A percentile compares a stretch with the other conserved stretches of the same genome.
Conservation (phyloP, 2,113 vertebrate genomes). For the Neodon shergylaensis region DNA sequence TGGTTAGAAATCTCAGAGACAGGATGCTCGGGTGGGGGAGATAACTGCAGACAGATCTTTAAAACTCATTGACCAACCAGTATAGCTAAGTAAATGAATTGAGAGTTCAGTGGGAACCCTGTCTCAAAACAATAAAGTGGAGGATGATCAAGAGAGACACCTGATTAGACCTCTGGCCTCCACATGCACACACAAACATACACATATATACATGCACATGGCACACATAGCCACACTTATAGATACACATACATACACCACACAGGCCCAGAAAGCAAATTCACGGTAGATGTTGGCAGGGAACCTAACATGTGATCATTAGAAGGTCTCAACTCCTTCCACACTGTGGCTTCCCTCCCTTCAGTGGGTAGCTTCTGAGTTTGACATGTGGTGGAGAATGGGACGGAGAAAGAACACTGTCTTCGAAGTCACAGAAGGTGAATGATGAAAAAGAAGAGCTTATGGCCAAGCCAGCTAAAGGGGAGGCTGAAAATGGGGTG, state of each 20-base stretch:
- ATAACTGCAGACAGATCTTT: background rate
- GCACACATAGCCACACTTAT: too few species aligned
- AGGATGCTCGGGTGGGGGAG: background rate
- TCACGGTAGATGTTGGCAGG: background rate
- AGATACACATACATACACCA: background rate
- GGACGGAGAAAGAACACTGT: background rate
- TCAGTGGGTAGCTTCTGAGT: background rate
- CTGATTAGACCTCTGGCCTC: background rate
- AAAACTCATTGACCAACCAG: background rate
- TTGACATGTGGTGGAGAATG: background rate
- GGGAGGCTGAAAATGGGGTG: background rate
- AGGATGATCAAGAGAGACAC: background rate
- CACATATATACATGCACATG: rapidly evolving
- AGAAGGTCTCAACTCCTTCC: background rate
- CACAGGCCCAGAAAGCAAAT: background rate
- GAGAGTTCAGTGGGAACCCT: background rate
- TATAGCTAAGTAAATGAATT: background rate
- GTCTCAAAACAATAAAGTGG: background rate
- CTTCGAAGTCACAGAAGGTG: background rate
- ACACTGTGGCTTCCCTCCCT: background rate
- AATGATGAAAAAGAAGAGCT: background rate
- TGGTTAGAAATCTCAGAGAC: background rate
- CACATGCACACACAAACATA: background rate
- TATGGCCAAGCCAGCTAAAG: background rate
- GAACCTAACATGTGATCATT: background rate